phyloP scores from a whole-genome alignment of 2,888 invertebrate species.

The Mythimna lalbum region DNA sequence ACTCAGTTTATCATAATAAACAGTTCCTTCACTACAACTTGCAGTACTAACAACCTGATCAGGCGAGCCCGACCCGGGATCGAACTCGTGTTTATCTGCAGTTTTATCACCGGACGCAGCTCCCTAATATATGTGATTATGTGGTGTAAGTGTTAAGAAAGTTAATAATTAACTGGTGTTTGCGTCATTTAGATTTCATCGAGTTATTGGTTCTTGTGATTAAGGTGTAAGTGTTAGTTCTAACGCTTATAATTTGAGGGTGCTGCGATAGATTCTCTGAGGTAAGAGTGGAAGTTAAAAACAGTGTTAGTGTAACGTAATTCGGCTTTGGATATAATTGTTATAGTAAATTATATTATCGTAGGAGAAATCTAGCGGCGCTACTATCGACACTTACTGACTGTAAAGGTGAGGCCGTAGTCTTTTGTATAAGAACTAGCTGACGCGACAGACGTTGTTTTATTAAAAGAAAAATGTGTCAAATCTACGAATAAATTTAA shows the following conservation, averaged over 20 bases:
- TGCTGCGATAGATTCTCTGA: not conserved
- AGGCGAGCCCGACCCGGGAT: slow-evolving; percentile 19
- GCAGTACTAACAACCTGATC: slow-evolving; percentile 11
- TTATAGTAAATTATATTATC: too few species aligned
- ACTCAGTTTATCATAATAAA: not conserved
- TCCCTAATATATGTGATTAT: slow-evolving; percentile 56
- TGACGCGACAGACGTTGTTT: too few species aligned
- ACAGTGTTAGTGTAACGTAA: too few species aligned
- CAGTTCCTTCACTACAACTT: slow-evolving; percentile 15
- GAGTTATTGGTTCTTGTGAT: slow-evolving; percentile 1
- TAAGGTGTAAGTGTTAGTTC: slow-evolving; percentile 26
- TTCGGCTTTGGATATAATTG: too few species aligned
- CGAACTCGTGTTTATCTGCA: slow-evolving; percentile 49
- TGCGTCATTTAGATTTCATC: slow-evolving; percentile 47
- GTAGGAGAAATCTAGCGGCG: too few species aligned
- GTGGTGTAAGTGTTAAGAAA: slow-evolving; percentile 54
- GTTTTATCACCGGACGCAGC: slow-evolving; percentile 58
- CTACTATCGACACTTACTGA: too few species aligned
- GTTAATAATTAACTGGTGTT: slow-evolving; percentile 36
- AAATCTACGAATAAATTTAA: too few species aligned
- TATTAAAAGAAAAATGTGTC: too few species aligned
- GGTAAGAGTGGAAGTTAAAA: not conserved
- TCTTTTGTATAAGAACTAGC: too few species aligned
- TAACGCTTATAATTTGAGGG: slow-evolving; percentile 2
- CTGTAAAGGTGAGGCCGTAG: too few species aligned